These are phyloP conservation scores for Sphecodes monilicornis DNA, from an alignment of 2,888 invertebrate species.

Conservation along the genomic window DNA sequence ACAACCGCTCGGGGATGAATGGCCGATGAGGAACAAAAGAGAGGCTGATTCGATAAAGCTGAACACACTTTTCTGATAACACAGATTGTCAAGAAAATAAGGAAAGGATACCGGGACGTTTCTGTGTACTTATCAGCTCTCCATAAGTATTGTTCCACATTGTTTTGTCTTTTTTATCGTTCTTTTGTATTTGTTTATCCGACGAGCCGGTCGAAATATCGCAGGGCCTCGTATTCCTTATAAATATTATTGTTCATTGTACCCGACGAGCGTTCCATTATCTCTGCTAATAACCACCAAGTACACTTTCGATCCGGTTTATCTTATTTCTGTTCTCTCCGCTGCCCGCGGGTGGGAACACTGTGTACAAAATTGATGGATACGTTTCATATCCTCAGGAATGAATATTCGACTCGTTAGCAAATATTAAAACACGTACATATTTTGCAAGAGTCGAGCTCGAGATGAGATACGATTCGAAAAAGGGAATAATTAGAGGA, in stretches of 20 bases:
- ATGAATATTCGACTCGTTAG: not conserved
- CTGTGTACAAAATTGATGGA: not conserved
- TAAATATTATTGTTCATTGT: not conserved
- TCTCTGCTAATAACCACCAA: not conserved
- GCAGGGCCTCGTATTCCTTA: not conserved
- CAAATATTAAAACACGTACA: not conserved
- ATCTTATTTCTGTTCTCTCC: not conserved
- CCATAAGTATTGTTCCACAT: not conserved
- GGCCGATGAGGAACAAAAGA: constrained; percentile 3
- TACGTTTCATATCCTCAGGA: not conserved
- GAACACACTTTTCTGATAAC: constrained; percentile 6
- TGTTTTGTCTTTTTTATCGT: not conserved
- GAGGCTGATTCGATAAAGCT: constrained; percentile 12
- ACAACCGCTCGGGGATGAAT: constrained; percentile 16
- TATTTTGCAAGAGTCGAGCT: not conserved
- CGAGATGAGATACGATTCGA: not conserved
- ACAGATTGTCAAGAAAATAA: not conserved
- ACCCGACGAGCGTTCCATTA: not conserved
- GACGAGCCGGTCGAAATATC: not conserved
- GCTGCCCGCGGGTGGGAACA: not conserved
- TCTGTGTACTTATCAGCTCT: not conserved
- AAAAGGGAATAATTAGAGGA: not conserved
- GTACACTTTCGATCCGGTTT: not conserved
- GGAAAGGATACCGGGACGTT: constrained; percentile 1
- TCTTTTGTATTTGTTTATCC: constrained; percentile 5